Percentiles rank a stretch among this genome's conserved stretches.
These are phyloP conservation scores for Dallia pectoralis DNA, from an alignment of 2,797 vertebrate species.

Conservation along the genomic window DNA sequence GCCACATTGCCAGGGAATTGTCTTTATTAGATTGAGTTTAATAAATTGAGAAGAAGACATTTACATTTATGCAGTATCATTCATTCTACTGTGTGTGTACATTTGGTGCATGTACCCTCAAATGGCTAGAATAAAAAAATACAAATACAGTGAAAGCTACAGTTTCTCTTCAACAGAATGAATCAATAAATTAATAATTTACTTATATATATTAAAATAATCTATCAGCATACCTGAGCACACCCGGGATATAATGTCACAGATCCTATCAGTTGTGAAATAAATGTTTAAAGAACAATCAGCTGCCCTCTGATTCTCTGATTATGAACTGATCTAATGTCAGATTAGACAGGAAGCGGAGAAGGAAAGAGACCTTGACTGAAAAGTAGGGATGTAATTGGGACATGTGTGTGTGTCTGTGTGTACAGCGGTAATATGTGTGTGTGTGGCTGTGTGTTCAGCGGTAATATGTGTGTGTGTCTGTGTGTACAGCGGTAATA, in stretches of 20 bases:
- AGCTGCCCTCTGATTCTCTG: not conserved
- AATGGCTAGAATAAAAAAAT: not conserved
- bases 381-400: not conserved
- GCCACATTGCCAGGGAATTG: not conserved
- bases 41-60: slow-evolving; percentile 60
- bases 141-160: not conserved
- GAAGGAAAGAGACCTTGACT: not conserved
- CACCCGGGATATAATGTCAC: not conserved
- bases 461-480: too few species aligned
- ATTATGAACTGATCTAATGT: not conserved
- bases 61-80: slow-evolving; percentile 33
- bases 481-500: too few species aligned
- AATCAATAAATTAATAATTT: not conserved
- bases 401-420: too few species aligned
- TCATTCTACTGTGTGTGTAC: not conserved
- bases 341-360: not conserved
- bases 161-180: not conserved
- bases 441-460: too few species aligned
- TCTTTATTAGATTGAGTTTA: slow-evolving; percentile 45
- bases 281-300: not conserved
- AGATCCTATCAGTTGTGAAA: not conserved
- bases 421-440: too few species aligned
- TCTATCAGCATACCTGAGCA: not conserved
- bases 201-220: not conserved
- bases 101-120: not conserved